Evolutionary conservation across 2,113 vertebrate genomes (phyloP), one percentile per base, ranked within the genome.

Genomic region (Oryzias javanicus): DNA sequence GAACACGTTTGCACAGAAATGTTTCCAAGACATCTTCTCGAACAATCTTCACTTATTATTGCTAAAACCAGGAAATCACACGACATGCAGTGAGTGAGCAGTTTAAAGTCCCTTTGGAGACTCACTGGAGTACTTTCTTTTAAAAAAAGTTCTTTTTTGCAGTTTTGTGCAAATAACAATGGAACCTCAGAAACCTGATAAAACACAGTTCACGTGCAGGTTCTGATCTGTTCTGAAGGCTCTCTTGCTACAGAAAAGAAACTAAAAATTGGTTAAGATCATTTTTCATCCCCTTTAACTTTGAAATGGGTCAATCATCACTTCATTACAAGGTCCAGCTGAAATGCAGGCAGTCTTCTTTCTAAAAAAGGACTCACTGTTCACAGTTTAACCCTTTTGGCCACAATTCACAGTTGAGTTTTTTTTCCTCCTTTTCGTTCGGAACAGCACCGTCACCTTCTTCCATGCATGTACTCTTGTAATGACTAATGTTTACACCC

Each of bases 1-100:
- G 55, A 66, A 88, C 78, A 45, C 82, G 86, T 77, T 71, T 80
- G 72, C 60, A 76, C 82, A 44, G 44, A 64, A 55, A 50, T 24
- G 46, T 20, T 78, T 24, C 61, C 20, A 45, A 55, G 13, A 42
- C 35, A 65, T 35, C 35, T 59, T 0, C 29, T 61, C 40, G 60
- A 62, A 68, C 44, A 55, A 22, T 71, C 60, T 62, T 64, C 22
- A 63, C 35, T 0, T 4, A 68, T 0, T 3, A 68, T 57, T 56
- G 49, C 42, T 66, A 76, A 70, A 78, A 59, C 25, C 12, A 17
- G 59, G 48, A 68, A 60, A 57, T 62, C 4, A 77, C 46, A 54
- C 35, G 15, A 22, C 27, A 62, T 5, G 49, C 42, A 52, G 42
- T 15, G 42, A 52, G 42, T 15, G 42, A 70, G 52, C 35, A 14